These are phyloP conservation scores for Hephaestus fuliginosus DNA, from an alignment of 2,797 vertebrate genomes.

Conservation along the genomic window DNA sequence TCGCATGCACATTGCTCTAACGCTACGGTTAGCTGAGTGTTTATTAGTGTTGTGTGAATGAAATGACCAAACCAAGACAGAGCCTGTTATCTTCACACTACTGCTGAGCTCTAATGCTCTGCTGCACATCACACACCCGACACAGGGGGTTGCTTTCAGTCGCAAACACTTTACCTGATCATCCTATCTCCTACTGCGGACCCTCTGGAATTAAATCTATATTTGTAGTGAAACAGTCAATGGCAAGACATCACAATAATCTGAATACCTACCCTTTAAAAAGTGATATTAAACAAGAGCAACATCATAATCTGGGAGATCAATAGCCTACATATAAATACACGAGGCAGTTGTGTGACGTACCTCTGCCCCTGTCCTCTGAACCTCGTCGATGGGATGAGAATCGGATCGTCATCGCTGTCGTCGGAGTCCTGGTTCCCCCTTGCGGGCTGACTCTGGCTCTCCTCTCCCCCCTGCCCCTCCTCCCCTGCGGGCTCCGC, in stretches of 20 bases:
- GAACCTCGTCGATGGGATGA: conserved; percentile 93
- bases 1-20: conserved; percentile 66
- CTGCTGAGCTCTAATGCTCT: conserved; percentile 39
- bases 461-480: conserved; percentile 60
- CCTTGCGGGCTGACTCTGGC: conserved; percentile 80
- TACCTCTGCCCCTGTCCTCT: conserved; percentile 96
- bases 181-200: conserved; percentile 99
- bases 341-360: not conserved
- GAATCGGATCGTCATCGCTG: conserved; percentile 96
- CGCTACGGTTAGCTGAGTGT: conserved; percentile 46
- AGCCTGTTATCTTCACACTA: conserved; percentile 19
- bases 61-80: conserved; percentile 45
- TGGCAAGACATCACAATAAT: conserved; percentile 78
- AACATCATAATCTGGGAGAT: not conserved
- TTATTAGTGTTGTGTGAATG: conserved; percentile 49
- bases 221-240: conserved; percentile 74
- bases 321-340: not conserved
- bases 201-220: conserved; percentile 98
- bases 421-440: conserved; percentile 94
- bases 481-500: conserved; percentile 77
- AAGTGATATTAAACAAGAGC: conserved; percentile 2
- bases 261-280: conserved; percentile 29
- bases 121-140: conserved; percentile 66
- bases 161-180: conserved; percentile 93
- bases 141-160: conserved; percentile 69